Base-by-base conservation (phyloP, 2,797 vertebrate species). In the Gadopsis marmoratus region DNA sequence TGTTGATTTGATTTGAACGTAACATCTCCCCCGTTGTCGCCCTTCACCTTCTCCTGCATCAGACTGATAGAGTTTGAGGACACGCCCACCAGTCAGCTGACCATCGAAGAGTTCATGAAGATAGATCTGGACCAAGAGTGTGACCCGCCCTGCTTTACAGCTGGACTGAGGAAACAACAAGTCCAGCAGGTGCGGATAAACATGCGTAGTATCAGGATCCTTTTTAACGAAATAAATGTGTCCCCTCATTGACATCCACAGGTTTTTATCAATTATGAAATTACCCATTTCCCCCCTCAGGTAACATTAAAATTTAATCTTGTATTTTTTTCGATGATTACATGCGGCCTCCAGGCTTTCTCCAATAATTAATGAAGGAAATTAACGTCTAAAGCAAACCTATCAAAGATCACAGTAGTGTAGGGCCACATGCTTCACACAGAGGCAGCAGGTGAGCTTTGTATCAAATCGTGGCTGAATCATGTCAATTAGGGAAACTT, bases 51-150 rank as follows among this genome's bases (percentile, higher is more conserved):
- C 78, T n/a, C 35, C 6, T 19, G 6, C 5, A 19, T 79, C 74
- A 99, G 98, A 89, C 90, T 99, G 86, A 96, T 88, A 0, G 98
- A 99, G 86, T 99, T 99, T 78, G 97, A 97, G 89, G 97, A 98
- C 82, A 99, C 98, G 1, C 98, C 98, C 53, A 98, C 97, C 75
- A 99, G 98, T 82, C 95, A 97, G 87, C 94, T 99, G 91, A 99
- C 98, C 43, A 97, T 99, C 47, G 97, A 98, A 4, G 97, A 99
- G 90, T 99, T 99, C 88, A 97, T 99, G 97, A 97, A 85, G 87
- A 89, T 96, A 7, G 98, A 99, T 78, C 90, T 99, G 93, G 97
- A 98, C 63, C 93, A 96, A 56, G 98, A 99, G 86, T 99, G 98
- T 1, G 97, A 99, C 89, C 98, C 98, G 1, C 98, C 98, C 1